Evolutionary conservation across 2,888 invertebrate species (phyloP).

Genomic region (Octonoba sinensis): DNA sequence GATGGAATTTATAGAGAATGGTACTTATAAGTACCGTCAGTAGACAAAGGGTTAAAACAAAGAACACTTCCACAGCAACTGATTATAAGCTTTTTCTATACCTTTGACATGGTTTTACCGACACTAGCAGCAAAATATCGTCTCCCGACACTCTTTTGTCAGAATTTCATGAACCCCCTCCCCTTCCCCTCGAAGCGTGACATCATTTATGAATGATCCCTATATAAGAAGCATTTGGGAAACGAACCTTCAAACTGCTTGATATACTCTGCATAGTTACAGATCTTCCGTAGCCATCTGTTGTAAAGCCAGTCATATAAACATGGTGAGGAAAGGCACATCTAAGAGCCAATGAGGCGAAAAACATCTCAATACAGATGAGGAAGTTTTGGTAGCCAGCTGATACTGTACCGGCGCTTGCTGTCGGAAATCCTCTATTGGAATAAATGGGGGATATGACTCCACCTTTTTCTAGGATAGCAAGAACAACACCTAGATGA

Average conservation of each 20-base stretch:
- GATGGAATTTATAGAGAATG: too few species aligned
- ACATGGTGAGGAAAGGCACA: conserved; percentile 90
- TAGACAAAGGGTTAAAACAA: too few species aligned
- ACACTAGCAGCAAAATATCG: too few species aligned
- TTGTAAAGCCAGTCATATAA: conserved; percentile 82
- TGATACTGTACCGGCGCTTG: conserved; percentile 93
- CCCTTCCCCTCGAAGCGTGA: too few species aligned
- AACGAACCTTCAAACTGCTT: conserved; percentile 90
- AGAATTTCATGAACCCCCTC: too few species aligned
- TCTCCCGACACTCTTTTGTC: too few species aligned
- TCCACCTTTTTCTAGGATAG: conserved; percentile 95
- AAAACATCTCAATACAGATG: conserved; percentile 99
- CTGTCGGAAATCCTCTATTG: conserved; percentile 74
- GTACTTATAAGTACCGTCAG: too few species aligned
- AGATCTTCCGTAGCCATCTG: conserved; percentile 88
- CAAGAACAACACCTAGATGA: conserved; percentile 88
- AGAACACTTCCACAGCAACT: too few species aligned
- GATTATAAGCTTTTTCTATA: too few species aligned
- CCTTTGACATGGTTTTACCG: too few species aligned
- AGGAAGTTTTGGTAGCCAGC: conserved; percentile 99
- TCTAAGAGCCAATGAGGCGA: conserved; percentile 94
- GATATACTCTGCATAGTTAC: conserved; percentile 99
- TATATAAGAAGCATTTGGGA: too few species aligned
- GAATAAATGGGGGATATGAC: conserved; percentile 92
- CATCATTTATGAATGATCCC: too few species aligned